Evolutionary conservation across 2,113 vertebrate species (phyloP), one percentile per base, ranked within the genome.

Genomic region (Otocyon megalotis): DNA sequence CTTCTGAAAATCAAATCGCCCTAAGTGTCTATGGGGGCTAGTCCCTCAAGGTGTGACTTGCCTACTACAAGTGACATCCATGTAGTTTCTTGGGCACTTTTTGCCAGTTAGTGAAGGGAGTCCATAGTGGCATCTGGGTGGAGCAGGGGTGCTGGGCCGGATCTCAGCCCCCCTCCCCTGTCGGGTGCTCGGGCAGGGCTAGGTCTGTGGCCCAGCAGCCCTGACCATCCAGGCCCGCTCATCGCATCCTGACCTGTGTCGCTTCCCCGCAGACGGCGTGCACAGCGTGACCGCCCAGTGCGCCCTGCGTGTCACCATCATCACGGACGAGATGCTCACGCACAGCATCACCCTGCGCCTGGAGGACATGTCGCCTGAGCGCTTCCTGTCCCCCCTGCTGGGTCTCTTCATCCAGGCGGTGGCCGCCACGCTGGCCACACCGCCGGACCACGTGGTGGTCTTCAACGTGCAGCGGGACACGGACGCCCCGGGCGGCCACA

Each of bases 291-390:
- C 99, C 0, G 99, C 99, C 0, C 99, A 99, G 98, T 99, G 99
- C 90, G 98, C 99, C 0, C 99, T 99, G 88, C 99, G 99, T 20
- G 99, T 99, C 98, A 99, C 99, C 77, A 99, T 99, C 98, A 99
- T 99, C 98, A 99, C 99, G 0, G 99, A 99, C 26, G 99, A 99
- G 97, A 99, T 99, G 99, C 98, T 99, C 93, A 99, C 99, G 97
- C 99, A 99, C 99, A 99, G 99, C 96, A 99, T 99, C 98, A 99
- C 99, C 0, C 94, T 99, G 91, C 99, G 99, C 24, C 98, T 99
- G 98, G 99, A 99, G 84, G 99, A 99, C 98, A 99, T 99, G 96
- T 99, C 99, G 1, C 99, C 99, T 58, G 99, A 99, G 95, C 99
- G 98, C 65, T 99, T 99, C 99, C 99, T 99, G 63, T 99, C 99